phyloP scores from a whole-genome alignment of 2,797 vertebrate genomes.

The Enteromius thamalakanensis region DNA sequence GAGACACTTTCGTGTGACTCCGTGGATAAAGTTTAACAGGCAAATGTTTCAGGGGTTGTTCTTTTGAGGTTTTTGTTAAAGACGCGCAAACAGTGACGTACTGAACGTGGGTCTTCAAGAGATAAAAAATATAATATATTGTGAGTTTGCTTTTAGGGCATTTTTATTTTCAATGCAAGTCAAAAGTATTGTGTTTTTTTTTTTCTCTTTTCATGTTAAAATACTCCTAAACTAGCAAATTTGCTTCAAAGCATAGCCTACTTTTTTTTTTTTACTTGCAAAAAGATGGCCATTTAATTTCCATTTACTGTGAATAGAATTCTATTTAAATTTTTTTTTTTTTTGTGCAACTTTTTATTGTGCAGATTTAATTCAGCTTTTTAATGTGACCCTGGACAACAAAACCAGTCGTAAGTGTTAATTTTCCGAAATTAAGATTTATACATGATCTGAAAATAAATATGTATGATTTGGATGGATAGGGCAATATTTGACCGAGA shows the following conservation, averaged over 20 bases:
- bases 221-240: not conserved
- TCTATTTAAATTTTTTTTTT: not conserved
- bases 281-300: not conserved
- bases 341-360: not conserved
- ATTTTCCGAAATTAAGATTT: no score
- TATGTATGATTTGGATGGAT: no score
- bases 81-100: not conserved
- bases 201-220: not conserved
- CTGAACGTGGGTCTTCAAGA: not conserved
- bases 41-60: not conserved
- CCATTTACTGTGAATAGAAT: not conserved
- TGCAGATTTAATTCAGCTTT: not conserved
- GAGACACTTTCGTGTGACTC: not conserved
- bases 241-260: not conserved
- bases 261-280: not conserved
- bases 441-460: no score
- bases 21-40: slow-evolving; percentile 13
- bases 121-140: not conserved
- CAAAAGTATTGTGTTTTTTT: not conserved
- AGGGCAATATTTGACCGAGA: no score
- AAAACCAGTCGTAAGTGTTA: no score
- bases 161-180: not conserved
- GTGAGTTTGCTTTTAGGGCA: no score
- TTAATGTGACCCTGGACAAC: not conserved
- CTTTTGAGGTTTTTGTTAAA: not conserved